Evolutionary conservation across 2,113 vertebrate species (phyloP).

Genomic region (Muntiacus reevesi): DNA sequence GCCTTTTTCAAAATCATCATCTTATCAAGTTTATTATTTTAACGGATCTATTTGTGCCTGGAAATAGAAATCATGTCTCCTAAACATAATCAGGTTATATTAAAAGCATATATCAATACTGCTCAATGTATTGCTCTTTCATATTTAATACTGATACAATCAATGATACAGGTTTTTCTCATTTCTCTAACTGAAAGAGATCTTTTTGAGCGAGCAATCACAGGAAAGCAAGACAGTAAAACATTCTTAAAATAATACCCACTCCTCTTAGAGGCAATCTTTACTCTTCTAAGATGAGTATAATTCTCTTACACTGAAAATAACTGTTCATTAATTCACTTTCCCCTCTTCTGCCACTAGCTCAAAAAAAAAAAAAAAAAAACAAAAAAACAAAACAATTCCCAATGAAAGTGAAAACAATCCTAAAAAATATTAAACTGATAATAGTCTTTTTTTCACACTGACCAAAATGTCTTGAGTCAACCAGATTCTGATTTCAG

Average conservation of each 20-base stretch:
- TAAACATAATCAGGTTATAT: background rate
- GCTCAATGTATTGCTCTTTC: background rate
- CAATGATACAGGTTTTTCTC: background rate
- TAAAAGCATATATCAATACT: background rate
- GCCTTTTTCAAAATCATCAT: background rate
- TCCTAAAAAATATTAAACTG: slow-evolving; percentile 34
- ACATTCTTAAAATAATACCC: slow-evolving; percentile 33
- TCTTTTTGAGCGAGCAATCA: background rate
- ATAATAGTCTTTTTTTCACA: background rate
- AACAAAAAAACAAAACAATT: background rate
- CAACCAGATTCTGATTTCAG: slow-evolving; percentile 43
- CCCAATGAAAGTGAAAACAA: slow-evolving; percentile 18
- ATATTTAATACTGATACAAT: background rate
- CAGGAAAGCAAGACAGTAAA: slow-evolving; percentile 13
- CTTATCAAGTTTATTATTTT: background rate
- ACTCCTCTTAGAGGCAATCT: background rate
- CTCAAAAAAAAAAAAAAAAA: background rate
- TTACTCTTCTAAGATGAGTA: background rate
- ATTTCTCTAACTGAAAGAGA: background rate
- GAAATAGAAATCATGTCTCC: background rate
- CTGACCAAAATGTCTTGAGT: slow-evolving; percentile 7
- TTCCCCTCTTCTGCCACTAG: background rate
- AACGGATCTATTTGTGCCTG: background rate
- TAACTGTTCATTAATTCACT: background rate
- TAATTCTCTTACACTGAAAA: background rate